phyloP scores from a whole-genome alignment of 2,797 vertebrate genomes.

The Silurus aristotelis region DNA sequence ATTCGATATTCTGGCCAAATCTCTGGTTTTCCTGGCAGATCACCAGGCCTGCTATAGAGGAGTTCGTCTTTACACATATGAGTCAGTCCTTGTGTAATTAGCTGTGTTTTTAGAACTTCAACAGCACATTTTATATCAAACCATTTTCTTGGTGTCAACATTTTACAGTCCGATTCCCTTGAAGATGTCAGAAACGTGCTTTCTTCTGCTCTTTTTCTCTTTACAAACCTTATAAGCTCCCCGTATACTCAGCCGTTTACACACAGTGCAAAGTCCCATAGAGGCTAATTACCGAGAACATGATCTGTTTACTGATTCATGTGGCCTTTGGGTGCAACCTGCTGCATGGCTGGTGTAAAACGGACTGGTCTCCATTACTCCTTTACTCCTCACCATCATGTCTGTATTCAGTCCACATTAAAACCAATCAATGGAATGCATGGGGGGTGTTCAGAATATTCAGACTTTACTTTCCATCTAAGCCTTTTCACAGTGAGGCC shows the following conservation, averaged over 20 bases:
- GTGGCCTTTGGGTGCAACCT: slow-evolving; percentile 28
- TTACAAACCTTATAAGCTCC: background rate
- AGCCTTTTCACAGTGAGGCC: slow-evolving; percentile 9
- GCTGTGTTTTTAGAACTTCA: slow-evolving; percentile 7
- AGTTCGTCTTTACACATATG: slow-evolving; percentile 2
- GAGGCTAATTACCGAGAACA: slow-evolving; percentile 75
- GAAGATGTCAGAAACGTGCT: slow-evolving; percentile 39
- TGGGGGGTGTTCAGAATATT: background rate
- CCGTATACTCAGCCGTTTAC: slow-evolving; percentile 55
- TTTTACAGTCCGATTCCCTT: slow-evolving; percentile 32
- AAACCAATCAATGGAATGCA: background rate
- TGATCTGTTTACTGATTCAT: slow-evolving; percentile 76
- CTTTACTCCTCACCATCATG: background rate
- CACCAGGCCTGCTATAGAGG: background rate
- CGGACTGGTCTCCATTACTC: slow-evolving; percentile 9
- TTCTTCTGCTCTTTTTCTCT: slow-evolving; percentile 22
- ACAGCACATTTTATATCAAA: slow-evolving; percentile 27
- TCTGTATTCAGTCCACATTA: background rate
- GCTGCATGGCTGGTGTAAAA: slow-evolving; percentile 11
- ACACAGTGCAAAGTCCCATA: slow-evolving; percentile 69
- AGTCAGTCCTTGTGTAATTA: slow-evolving; percentile 14
- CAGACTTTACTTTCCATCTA: background rate
- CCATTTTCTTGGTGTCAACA: background rate
- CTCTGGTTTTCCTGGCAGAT: slow-evolving; percentile 2
- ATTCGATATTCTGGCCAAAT: background rate